Conservation (phyloP, 2,888 invertebrate species). For the Lasioglossum leucozonium region DNA sequence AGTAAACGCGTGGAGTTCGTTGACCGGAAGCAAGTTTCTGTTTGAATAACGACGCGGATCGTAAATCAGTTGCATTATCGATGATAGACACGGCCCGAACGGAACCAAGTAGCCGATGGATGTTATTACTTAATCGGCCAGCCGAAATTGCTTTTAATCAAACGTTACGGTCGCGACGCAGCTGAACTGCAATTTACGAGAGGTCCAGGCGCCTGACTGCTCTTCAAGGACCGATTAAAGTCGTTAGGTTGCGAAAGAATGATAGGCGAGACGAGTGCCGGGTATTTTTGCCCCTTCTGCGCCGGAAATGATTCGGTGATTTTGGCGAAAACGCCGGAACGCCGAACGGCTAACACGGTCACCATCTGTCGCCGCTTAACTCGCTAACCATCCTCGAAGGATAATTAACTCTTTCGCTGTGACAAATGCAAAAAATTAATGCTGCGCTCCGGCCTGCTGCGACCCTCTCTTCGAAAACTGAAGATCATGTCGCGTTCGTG, state of each 20-base stretch:
- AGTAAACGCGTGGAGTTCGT: background rate
- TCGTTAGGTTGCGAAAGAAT: constrained; percentile 54
- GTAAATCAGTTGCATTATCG: constrained; percentile 18
- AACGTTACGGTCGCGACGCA: constrained; percentile 42
- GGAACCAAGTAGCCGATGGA: constrained; percentile 1
- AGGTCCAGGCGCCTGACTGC: constrained; percentile 60
- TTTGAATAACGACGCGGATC: background rate
- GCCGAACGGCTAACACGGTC: constrained; percentile 37
- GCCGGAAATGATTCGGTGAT: constrained; percentile 61
- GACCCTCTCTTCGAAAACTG: background rate
- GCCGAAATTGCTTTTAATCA: constrained; percentile 51
- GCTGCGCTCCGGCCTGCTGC: background rate
- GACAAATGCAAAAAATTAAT: constrained; percentile 16
- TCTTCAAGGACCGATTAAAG: constrained; percentile 56
- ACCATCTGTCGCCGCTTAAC: constrained; percentile 47
- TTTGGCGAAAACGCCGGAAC: constrained; percentile 44
- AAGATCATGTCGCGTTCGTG: background rate
- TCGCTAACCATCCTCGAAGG: background rate
- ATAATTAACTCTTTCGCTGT: constrained; percentile 30
- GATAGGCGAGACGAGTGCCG: constrained; percentile 55
- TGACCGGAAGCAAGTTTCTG: background rate
- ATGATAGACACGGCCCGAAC: constrained; percentile 7
- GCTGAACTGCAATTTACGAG: constrained; percentile 55
- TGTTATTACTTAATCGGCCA: constrained; percentile 17
- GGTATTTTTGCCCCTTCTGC: constrained; percentile 46